A percentile compares a stretch with the other conserved stretches of the same genome.
Evolutionary conservation across 2,888 invertebrate genomes (phyloP).

Genomic region (Cerastis leucographa): DNA sequence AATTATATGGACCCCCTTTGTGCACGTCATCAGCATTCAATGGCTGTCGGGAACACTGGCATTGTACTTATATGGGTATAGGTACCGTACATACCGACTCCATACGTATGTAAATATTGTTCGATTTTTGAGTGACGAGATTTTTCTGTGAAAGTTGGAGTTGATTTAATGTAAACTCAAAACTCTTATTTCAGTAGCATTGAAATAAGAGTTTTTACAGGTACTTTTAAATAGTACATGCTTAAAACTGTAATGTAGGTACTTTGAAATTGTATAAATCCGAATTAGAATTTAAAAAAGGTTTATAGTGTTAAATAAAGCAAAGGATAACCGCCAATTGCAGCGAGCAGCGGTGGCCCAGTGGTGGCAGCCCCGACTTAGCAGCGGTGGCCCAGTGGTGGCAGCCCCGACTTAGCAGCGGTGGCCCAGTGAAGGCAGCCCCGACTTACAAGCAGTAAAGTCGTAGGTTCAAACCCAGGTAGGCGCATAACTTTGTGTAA

Average conservation of each 20-base stretch:
- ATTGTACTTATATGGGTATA: slow-evolving; percentile 34
- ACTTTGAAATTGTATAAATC: neutral
- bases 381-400: too few species aligned
- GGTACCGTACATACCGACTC: neutral
- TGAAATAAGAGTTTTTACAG: neutral
- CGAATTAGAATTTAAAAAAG: neutral
- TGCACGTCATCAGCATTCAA: slow-evolving; percentile 63
- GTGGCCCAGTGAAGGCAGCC: too few species aligned
- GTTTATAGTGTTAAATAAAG: neutral
- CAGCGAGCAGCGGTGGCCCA: too few species aligned
- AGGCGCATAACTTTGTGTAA: too few species aligned
- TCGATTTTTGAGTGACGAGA: slow-evolving; percentile 24
- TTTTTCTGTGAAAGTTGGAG: slow-evolving; percentile 29
- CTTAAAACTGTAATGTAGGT: neutral
- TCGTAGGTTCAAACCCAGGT: too few species aligned
- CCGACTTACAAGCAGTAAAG: too few species aligned
- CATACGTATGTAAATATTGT: slow-evolving; percentile 18
- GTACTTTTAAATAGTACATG: neutral
- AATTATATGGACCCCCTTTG: slow-evolving; percentile 62
- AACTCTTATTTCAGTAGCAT: too few species aligned
- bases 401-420: too few species aligned
- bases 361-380: too few species aligned
- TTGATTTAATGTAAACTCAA: neutral
- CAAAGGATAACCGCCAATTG: too few species aligned
- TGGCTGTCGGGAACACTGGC: slow-evolving; percentile 55